Base-by-base conservation (phyloP, 2,888 invertebrate genomes). In the Xestia rhomboidea region DNA sequence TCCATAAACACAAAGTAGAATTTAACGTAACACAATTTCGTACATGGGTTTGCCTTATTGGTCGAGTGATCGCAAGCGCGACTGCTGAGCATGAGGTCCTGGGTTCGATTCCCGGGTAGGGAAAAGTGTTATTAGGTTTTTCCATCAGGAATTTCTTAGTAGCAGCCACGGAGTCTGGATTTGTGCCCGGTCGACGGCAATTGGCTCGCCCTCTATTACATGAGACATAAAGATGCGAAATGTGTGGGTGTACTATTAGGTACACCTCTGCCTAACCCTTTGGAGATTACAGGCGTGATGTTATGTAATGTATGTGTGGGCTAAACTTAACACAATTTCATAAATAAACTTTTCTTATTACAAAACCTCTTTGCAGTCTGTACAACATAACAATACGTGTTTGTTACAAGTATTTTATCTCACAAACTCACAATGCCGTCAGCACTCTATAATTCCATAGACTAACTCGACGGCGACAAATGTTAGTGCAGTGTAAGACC, bases 401-500 rank as follows among this genome's bases (percentile, higher is more conserved):
- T 62, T 21, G 11, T 11, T 11, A 1, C 62, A 62, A 62, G 21
- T 21, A 34, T 34, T 30, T 21, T 21, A 34, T 62, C 62, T 62
- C 62, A 34, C 30, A 60, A 60, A 60, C 38, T 27, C 24, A 73
- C 34, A 63, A 68, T 44, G 41, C 34, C 7, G 21, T 62, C 27
- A 49, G 64, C 64, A 68, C 30, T 63, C 60, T 60, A 63, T 69
- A 67, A 81, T 49, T 74, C 54, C 66, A 74, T 66, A 72, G 38
- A 73, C 27, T 44, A 68, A 70, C 57, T 70, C 8, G 46, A 83
- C 68, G 69, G 57, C 63, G 70, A 83, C 83, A 82, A 75, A 82
- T 78, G 75, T 76, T 80, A 77, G 63, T 46, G 54, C 76, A 68
- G 60, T 68, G 69, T 73, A 76, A 46, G 41, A 75, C 64, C 34